These are phyloP conservation scores for Spicauda simplicius DNA, from an alignment of 2,888 invertebrate species.

Conservation along the genomic window DNA sequence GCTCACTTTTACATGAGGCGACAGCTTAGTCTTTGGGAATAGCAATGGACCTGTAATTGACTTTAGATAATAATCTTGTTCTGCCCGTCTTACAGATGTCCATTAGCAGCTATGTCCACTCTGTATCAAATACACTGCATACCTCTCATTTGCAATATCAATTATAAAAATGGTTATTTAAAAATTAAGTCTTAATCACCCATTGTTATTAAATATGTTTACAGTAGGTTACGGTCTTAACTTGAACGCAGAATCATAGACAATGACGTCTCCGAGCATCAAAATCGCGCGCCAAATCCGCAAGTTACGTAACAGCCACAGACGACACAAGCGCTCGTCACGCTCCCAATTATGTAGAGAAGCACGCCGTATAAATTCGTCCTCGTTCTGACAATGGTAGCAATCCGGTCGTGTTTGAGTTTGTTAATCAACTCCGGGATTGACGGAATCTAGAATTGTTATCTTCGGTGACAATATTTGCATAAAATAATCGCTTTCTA, in stretches of 20 bases:
- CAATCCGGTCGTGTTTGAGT: slow-evolving; percentile 24
- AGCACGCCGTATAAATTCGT: slow-evolving; percentile 18
- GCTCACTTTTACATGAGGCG: too few relatives aligned
- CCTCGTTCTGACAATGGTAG: slow-evolving; percentile 17
- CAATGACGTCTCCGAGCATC: not conserved
- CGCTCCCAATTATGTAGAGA: slow-evolving; percentile 23
- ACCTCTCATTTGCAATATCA: too few relatives aligned
- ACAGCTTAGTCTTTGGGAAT: too few relatives aligned
- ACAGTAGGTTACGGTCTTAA: not conserved
- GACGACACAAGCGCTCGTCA: slow-evolving; percentile 19
- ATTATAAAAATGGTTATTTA: too few relatives aligned
- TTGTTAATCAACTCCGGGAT: slow-evolving; percentile 25
- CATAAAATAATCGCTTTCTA: not conserved
- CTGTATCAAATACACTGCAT: too few relatives aligned
- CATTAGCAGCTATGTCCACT: too few relatives aligned
- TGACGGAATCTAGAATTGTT: slow-evolving; percentile 17
- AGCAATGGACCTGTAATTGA: too few relatives aligned
- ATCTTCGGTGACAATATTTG: not conserved
- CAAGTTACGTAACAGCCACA: slow-evolving; percentile 22
- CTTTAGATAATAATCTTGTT: too few relatives aligned
- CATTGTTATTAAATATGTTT: too few relatives aligned
- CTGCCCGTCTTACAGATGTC: too few relatives aligned
- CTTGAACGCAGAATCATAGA: not conserved
- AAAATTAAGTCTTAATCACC: too few relatives aligned
- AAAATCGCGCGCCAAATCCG: slow-evolving; percentile 20